These are phyloP conservation scores for Hippolais icterina DNA, from an alignment of 2,113 vertebrate genomes.

Conservation along the genomic window DNA sequence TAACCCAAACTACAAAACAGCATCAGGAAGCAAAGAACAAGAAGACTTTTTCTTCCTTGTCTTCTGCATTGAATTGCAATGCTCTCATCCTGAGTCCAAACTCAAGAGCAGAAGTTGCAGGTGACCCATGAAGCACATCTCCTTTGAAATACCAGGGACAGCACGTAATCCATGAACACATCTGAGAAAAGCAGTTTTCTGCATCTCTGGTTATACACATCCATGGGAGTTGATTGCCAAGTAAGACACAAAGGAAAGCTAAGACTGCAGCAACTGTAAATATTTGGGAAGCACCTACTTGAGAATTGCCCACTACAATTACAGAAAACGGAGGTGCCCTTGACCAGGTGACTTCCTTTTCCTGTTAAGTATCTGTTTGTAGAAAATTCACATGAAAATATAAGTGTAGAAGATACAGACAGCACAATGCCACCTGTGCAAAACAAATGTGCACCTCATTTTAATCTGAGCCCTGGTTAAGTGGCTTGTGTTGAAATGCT, in stretches of 20 bases:
- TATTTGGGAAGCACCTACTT: neutral
- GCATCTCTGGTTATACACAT: neutral
- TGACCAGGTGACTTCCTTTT: neutral
- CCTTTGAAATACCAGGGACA: neutral
- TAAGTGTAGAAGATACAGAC: neutral
- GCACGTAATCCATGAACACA: accelerated
- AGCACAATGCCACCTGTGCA: neutral
- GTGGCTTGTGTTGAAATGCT: conserved; percentile 21
- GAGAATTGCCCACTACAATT: neutral
- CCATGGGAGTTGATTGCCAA: neutral
- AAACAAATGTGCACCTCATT: neutral
- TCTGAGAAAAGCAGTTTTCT: neutral
- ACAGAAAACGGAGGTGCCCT: neutral
- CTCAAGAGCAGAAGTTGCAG: neutral
- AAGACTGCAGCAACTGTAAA: neutral
- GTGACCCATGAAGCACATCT: neutral
- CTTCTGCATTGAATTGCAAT: neutral
- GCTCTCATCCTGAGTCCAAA: neutral
- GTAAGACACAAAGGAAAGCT: neutral
- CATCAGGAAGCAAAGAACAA: neutral
- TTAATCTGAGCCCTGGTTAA: neutral
- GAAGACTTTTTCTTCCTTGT: neutral
- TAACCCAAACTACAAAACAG: neutral
- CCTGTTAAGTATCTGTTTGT: neutral
- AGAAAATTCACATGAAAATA: neutral